phyloP scores from a whole-genome alignment of 2,113 vertebrate species.

The Amphiprion ocellaris region DNA sequence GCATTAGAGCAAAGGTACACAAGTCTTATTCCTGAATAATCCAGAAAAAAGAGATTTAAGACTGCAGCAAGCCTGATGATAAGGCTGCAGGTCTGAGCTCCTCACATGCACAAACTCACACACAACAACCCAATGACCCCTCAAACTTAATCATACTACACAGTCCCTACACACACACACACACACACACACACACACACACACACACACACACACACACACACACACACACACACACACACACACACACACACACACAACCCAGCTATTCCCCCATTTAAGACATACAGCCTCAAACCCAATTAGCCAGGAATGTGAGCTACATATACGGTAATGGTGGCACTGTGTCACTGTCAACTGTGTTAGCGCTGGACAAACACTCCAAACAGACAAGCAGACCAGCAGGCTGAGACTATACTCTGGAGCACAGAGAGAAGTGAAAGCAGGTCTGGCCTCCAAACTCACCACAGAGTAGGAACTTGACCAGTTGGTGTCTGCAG shows the following conservation, averaged over 20 bases:
- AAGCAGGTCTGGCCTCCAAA: background rate
- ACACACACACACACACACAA: no score
- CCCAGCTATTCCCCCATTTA: conserved; percentile 32
- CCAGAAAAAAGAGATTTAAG: conserved; percentile 10
- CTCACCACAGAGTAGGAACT: background rate
- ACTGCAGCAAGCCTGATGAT: background rate
- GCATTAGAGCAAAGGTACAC: conserved; percentile 13
- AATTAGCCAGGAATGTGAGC: conserved; percentile 69
- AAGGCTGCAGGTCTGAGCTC: conserved; percentile 1
- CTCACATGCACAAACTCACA: conserved; percentile 9
- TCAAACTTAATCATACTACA: conserved; percentile 48
- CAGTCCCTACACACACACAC: conserved; percentile 17
- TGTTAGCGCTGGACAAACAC: conserved; percentile 45
- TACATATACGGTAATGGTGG: conserved; percentile 60
- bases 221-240: background rate
- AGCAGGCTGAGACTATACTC: conserved; percentile 3
- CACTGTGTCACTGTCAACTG: conserved; percentile 69
- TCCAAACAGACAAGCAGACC: conserved; percentile 14
- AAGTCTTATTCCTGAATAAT: conserved; percentile 7
- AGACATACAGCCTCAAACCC: conserved; percentile 52
- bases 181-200: conserved; percentile 1
- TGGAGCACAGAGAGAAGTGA: background rate
- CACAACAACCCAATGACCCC: conserved; percentile 38
- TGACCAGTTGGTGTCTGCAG: background rate
- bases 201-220: background rate